Base-by-base conservation (phyloP, 2,797 vertebrate genomes). In the Hippoglossus hippoglossus region DNA sequence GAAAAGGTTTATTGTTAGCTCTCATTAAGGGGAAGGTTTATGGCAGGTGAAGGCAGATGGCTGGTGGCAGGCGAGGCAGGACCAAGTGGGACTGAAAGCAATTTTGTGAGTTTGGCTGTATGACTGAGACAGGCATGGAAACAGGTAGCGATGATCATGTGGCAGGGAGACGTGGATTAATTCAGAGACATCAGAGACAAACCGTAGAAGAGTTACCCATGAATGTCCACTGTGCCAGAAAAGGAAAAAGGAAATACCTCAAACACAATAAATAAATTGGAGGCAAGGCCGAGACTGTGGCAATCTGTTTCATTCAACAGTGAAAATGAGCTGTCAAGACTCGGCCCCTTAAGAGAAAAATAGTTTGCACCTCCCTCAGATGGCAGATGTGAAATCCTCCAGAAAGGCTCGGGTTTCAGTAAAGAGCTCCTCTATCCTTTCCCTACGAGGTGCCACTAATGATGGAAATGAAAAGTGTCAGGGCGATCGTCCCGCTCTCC, bases 331-430 rank as follows among this genome's bases (percentile, higher is more conserved):
- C 84, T 79, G 78, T 89, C 80, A 84, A 56, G 63, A 53, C 69
- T 56, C 63, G 62, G 73, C 47, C 76, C 39, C 65, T 83, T 81
- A 74, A 67, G 65, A 60, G 44, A 63, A 71, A 39, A 81, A 66
- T 57, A 63, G 47, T 71, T 80, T 72, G 44, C 80, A 66, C 73
- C 78, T 77, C 73, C 74, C 79, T 65, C 62, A 50, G 53, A 84
- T 80, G 81, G 81, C 73, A 75, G 7, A 31, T 79, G 70, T 84
- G 51, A 79, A 83, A 82, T 82, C 73, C 74, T 77, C 47, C 54
- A 41, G 71, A 88, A 89, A 75, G 85, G 80, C 78, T 92, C 84
- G 63, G 68, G 79, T 87, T 89, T 73, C 87, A 88, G 80, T 73
- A 84, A 88, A 93, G 75, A 90, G 85, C 88, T 78, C 73, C 78